Evolutionary conservation across 2,888 invertebrate genomes (phyloP).

Genomic region (Meteorus cinctellus): DNA sequence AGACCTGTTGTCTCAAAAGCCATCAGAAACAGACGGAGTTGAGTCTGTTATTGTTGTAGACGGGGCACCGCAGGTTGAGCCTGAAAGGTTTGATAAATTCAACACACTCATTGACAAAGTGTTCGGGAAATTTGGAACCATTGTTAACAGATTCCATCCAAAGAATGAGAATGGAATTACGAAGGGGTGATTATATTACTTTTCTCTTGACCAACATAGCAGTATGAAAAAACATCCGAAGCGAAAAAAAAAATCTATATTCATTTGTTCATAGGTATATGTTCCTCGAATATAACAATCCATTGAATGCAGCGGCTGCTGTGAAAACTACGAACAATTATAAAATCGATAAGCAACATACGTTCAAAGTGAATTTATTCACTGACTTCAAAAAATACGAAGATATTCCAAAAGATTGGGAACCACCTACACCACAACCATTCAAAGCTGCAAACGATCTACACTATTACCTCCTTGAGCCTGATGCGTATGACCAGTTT

Average conservation of each 20-base stretch:
- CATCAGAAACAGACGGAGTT: conserved; percentile 96
- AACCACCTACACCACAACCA: conserved; percentile 89
- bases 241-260: conserved; percentile 4
- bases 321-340: conserved; percentile 92
- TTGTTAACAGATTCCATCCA: conserved; percentile 93
- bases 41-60: conserved; percentile 97
- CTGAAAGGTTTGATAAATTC: conserved; percentile 92
- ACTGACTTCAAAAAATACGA: conserved; percentile 96
- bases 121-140: conserved; percentile 89
- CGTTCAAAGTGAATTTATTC: conserved; percentile 94
- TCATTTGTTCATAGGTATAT: conserved; percentile 78
- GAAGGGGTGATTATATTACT: conserved; percentile 78
- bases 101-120: conserved; percentile 93
- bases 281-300: conserved; percentile 92
- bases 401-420: conserved; percentile 94
- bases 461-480: conserved; percentile 93
- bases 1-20: conserved; percentile 92
- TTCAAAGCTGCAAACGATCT: conserved; percentile 95
- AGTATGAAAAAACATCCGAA: conserved; percentile 7
- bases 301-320: conserved; percentile 89
- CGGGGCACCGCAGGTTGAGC: conserved; percentile 95
- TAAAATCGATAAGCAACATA: conserved; percentile 96
- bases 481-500: conserved; percentile 97
- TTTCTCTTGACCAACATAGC: conserved; percentile 17
- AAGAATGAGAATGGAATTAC: conserved; percentile 87